phyloP scores from a whole-genome alignment of 2,113 vertebrate genomes.

The Hirundichthys speculiger region DNA sequence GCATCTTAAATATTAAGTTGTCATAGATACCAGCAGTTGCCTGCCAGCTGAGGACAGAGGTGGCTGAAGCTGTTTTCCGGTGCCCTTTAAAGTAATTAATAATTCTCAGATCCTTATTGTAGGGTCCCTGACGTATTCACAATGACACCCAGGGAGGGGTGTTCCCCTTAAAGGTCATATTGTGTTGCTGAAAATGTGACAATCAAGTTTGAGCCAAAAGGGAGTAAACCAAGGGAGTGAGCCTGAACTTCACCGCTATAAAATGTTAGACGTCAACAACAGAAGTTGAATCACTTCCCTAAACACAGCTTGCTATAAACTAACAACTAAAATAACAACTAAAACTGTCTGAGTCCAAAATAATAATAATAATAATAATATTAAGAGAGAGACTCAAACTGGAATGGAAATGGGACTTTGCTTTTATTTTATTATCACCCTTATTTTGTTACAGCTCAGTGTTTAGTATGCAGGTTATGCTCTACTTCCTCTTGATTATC shows the following conservation, averaged over 20 bases:
- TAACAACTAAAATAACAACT: too few relatives aligned
- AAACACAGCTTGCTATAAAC: too few relatives aligned
- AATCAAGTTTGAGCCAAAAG: not conserved
- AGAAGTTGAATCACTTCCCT: too few relatives aligned
- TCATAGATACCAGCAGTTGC: slow-evolving; percentile 16
- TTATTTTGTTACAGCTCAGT: too few relatives aligned
- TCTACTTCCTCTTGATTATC: slow-evolving; percentile 11
- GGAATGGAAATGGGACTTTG: too few relatives aligned
- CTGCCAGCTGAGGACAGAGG: slow-evolving; percentile 36
- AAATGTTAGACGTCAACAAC: too few relatives aligned
- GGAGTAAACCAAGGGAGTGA: not conserved
- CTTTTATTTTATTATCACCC: too few relatives aligned
- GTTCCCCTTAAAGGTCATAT: slow-evolving; percentile 66
- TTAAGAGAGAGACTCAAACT: too few relatives aligned
- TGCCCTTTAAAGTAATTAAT: slow-evolving; percentile 73
- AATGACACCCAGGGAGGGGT: slow-evolving; percentile 65
- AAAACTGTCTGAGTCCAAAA: too few relatives aligned
- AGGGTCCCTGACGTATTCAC: slow-evolving; percentile 54
- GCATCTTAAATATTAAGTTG: slow-evolving; percentile 51
- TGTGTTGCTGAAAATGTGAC: not conserved
- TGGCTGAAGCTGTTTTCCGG: slow-evolving; percentile 31
- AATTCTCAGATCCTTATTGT: slow-evolving; percentile 59
- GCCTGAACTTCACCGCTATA: not conserved
- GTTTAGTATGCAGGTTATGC: not conserved
- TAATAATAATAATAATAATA: too few relatives aligned